Evolutionary conservation across 2,113 vertebrate genomes (phyloP).

Genomic region (Neolamprologus modestus): DNA sequence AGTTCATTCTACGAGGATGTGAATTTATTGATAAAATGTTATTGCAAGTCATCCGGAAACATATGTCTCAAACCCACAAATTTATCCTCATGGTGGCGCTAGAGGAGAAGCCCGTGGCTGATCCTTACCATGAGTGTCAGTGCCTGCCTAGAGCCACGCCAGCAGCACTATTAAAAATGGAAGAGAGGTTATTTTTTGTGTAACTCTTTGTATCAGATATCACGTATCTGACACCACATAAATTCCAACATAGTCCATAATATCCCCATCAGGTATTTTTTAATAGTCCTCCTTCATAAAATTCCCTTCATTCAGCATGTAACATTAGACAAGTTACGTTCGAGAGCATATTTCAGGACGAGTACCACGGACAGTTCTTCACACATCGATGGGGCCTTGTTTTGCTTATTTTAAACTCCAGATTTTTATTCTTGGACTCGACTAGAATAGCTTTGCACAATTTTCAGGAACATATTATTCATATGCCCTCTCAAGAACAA

Average conservation of each 20-base stretch:
- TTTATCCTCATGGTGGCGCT: not conserved
- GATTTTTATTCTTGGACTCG: not conserved
- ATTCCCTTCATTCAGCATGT: not conserved
- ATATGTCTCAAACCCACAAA: not conserved
- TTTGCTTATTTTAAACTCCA: not conserved
- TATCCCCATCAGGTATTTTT: not conserved
- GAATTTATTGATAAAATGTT: not conserved
- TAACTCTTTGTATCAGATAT: not conserved
- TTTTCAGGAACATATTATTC: not conserved
- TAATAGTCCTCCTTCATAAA: not conserved
- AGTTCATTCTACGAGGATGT: too few relatives aligned
- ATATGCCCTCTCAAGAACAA: not conserved
- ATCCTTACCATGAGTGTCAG: not conserved
- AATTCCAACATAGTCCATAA: not conserved
- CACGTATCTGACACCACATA: not conserved
- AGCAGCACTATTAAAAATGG: not conserved
- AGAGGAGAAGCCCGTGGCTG: not conserved
- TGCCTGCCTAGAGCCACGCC: not conserved
- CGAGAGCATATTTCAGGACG: not conserved
- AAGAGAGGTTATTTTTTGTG: not conserved
- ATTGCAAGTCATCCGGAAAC: not conserved
- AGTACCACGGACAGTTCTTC: not conserved
- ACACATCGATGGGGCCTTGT: not conserved
- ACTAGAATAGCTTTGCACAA: not conserved
- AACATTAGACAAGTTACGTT: not conserved